Evolutionary conservation across 2,797 vertebrate genomes (phyloP).

Genomic region (Mormyrus proboscirostris): DNA sequence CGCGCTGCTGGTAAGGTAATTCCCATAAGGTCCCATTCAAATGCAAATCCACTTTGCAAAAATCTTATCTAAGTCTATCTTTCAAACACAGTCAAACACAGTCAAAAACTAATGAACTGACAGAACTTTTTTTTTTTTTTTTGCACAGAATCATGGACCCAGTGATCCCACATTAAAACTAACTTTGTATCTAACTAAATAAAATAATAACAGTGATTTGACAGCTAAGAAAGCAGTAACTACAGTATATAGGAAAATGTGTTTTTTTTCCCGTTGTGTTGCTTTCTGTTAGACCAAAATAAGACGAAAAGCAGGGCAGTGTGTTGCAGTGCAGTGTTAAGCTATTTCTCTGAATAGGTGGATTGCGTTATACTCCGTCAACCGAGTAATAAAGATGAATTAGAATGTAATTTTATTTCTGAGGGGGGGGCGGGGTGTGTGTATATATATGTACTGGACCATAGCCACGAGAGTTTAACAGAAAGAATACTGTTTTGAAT

Average conservation of each 20-base stretch:
- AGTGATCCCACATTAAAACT: background rate
- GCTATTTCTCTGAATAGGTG: slow-evolving; percentile 45
- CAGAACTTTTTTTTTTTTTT: background rate
- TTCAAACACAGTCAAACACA: background rate
- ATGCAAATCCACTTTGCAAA: background rate
- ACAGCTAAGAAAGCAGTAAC: background rate
- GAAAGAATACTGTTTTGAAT: slow-evolving; percentile 64
- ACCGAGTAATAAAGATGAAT: slow-evolving; percentile 36
- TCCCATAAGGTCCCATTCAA: background rate
- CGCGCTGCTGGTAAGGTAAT: background rate
- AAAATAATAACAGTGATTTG: background rate
- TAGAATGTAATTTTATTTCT: background rate
- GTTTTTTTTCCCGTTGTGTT: background rate
- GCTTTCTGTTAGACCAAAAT: background rate
- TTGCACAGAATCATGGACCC: background rate
- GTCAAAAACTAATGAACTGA: background rate
- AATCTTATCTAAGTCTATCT: background rate
- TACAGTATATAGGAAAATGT: background rate
- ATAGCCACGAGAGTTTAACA: slow-evolving; percentile 52
- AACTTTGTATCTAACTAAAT: background rate
- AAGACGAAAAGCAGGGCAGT: slow-evolving; percentile 42
- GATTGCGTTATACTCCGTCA: slow-evolving; percentile 47
- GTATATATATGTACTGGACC: slow-evolving; percentile 51
- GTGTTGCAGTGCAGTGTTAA: slow-evolving; percentile 49
- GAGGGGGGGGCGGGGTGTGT: background rate